Base-by-base conservation (phyloP, 1,140 invertebrate species). In the Drosophila sp. region DNA sequence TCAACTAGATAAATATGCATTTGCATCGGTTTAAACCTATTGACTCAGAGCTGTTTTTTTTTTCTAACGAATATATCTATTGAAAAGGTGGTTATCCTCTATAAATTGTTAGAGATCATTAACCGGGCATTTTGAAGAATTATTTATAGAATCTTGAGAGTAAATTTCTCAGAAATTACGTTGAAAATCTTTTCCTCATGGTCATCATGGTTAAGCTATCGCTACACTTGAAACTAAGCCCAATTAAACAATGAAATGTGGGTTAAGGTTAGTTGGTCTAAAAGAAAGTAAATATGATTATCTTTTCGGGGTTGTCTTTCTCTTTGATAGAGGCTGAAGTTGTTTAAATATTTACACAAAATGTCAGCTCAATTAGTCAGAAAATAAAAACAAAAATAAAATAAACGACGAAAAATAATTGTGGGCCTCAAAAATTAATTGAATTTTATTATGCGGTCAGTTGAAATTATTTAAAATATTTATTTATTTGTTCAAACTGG, bases 231-330 rank as follows among this genome's bases (percentile, higher is more conserved):
- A 30, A 41, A 58, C 50, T 70, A 66, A 57, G 60, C 50, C 61
- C 68, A 55, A 62, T 72, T 56, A 6, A 72, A 38, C 41, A 47
- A 64, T 50, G 50, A 55, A 54, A 83, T 87, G 82, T 86, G 67
- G 82, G 82, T 86, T 87, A 83, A 83, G 82, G 76, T 71, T 87
- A 78, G 80, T 67, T 68, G 17, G 44, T 35, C 44, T 41, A 75
- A 75, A 76, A 79, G 74, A 82, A 81, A 86, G 78, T 74, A 57
- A 73, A 80, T 70, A 56, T 25, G 11, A 23, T 76, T 62, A 70
- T 72, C 82, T 84, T 56, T 33, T 60, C 7, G 25, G 61, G 56
- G 66, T 6, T 47, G 11, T 25, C 23, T 47, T 25, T 47, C 7
- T 8, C 1, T 41, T 41, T 4, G 2, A 41, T 30, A 4, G 35